phyloP scores from a whole-genome alignment of 2,797 vertebrate genomes.

The Alosa sapidissima region DNA sequence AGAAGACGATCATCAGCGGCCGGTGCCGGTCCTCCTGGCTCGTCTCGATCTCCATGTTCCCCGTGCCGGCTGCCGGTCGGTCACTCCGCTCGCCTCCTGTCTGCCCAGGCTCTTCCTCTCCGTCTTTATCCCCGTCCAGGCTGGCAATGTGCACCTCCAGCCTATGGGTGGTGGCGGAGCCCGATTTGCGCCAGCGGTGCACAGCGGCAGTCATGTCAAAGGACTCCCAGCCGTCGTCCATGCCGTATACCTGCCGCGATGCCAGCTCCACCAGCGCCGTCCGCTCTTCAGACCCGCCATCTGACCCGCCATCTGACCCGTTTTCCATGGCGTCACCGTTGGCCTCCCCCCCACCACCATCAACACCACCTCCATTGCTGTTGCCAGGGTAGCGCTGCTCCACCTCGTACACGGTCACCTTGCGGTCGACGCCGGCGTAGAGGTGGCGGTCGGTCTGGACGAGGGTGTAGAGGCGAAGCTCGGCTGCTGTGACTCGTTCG shows the following conservation, averaged over 20 bases:
- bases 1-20: constrained; percentile 93
- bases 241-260: constrained; percentile 86
- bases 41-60: constrained; percentile 85
- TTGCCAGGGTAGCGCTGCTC: constrained; percentile 47
- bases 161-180: constrained; percentile 77
- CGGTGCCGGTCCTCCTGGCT: constrained; percentile 85
- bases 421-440: constrained; percentile 84
- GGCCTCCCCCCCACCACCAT: constrained; percentile 41
- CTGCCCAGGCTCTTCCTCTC: constrained; percentile 43
- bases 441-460: constrained; percentile 86
- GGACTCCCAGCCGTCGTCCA: constrained; percentile 88
- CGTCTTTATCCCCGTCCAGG: constrained; percentile 45
- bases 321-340: not conserved
- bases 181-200: constrained; percentile 82
- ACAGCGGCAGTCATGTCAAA: constrained; percentile 88
- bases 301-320: not conserved
- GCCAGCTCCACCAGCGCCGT: constrained; percentile 74
- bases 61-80: constrained; percentile 31
- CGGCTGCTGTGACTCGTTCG: constrained; percentile 86
- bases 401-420: constrained; percentile 89
- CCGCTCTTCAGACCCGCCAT: not conserved
- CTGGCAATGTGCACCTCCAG: constrained; percentile 91
- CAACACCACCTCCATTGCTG: constrained; percentile 49
- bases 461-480: constrained; percentile 92
- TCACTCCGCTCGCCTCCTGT: not conserved